Percentiles rank a stretch among this genome's conserved stretches.
Evolutionary conservation across 1,140 invertebrate species (phyloP).

Genomic region (Saccostrea echinata): DNA sequence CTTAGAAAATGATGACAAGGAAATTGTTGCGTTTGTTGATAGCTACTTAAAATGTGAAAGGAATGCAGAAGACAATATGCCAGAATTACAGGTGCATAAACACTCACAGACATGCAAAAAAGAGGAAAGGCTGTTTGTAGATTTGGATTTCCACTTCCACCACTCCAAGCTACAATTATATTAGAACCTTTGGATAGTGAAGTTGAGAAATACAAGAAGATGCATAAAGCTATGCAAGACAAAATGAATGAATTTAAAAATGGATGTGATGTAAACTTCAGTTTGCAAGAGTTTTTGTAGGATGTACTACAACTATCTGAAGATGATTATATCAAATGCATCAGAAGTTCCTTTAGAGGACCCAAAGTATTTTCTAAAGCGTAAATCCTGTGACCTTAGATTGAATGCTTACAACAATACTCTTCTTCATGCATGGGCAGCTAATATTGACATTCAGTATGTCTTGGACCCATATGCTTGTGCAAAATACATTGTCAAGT

Average conservation of each 20-base stretch:
- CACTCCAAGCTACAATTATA: slow-evolving; percentile 57
- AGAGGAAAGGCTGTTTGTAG: neutral
- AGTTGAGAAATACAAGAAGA: slow-evolving; percentile 53
- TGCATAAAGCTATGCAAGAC: slow-evolving; percentile 41
- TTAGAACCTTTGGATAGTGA: slow-evolving; percentile 58
- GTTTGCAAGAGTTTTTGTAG: too few species aligned
- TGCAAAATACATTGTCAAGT: too few species aligned
- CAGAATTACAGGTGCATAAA: too few species aligned
- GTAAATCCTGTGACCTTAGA: neutral
- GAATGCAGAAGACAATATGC: too few species aligned
- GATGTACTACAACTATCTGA: too few species aligned
- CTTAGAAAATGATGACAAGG: neutral
- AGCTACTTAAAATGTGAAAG: slow-evolving; percentile 24
- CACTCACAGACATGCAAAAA: too few species aligned
- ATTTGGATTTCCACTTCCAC: slow-evolving; percentile 51
- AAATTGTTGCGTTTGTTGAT: slow-evolving; percentile 45
- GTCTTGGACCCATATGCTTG: too few species aligned
- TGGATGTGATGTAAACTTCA: too few species aligned
- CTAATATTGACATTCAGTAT: neutral
- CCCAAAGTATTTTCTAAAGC: too few species aligned
- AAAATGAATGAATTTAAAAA: slow-evolving; percentile 45
- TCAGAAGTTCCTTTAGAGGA: neutral
- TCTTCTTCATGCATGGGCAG: neutral
- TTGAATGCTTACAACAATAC: neutral
- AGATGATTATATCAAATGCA: slow-evolving; percentile 20